Evolutionary conservation across 2,888 invertebrate species (phyloP).

Genomic region (Lampropteryx suffumata): DNA sequence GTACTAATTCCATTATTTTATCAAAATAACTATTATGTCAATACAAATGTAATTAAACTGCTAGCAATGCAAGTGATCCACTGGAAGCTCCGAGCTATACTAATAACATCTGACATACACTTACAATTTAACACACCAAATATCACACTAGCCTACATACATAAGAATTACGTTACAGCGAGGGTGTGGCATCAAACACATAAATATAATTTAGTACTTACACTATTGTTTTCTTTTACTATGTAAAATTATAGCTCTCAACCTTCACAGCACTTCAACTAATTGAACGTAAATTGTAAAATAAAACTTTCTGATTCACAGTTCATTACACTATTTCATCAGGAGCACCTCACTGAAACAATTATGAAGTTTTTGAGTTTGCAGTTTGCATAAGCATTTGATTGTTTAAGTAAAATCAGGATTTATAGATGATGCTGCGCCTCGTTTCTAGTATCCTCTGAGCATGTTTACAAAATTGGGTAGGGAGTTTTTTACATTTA

Average conservation of each 20-base stretch:
- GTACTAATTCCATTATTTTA: constrained; percentile 15
- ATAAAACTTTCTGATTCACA: constrained; percentile 38
- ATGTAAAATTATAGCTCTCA: constrained; percentile 71
- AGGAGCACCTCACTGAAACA: constrained; percentile 58
- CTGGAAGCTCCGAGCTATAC: constrained; percentile 55
- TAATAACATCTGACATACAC: constrained; percentile 58
- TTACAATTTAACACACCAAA: constrained; percentile 61
- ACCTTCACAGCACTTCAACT: constrained; percentile 71
- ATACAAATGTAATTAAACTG: constrained; percentile 7
- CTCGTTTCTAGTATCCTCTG: too few relatives aligned
- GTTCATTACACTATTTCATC: constrained; percentile 26
- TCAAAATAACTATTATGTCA: constrained; percentile 8
- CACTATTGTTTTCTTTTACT: constrained; percentile 55
- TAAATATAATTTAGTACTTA: constrained; percentile 82
- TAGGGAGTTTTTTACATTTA: too few relatives aligned
- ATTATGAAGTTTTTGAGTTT: too few relatives aligned
- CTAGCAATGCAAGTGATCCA: constrained; percentile 34
- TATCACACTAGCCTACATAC: constrained; percentile 58
- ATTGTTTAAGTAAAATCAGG: too few relatives aligned
- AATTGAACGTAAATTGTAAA: constrained; percentile 45
- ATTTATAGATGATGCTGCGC: too few relatives aligned
- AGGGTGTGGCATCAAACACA: constrained; percentile 75
- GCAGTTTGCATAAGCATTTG: too few relatives aligned
- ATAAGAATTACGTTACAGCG: constrained; percentile 66
- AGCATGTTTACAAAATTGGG: too few relatives aligned